Conservation (phyloP, 2,888 invertebrate species). For the Ophioninae sp. region DNA sequence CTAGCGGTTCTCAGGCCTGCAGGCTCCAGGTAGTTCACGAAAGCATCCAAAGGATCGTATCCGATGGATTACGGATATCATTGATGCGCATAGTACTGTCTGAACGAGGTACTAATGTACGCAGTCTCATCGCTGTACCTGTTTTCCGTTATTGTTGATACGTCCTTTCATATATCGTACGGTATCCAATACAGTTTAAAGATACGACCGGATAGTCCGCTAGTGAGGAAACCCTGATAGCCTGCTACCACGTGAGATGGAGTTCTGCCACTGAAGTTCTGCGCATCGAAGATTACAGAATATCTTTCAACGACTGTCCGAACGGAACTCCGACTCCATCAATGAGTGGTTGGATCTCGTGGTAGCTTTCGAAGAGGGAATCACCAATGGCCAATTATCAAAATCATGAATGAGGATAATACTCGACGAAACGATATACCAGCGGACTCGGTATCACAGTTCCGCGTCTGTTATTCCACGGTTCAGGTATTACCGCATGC, state of each 20-base stretch:
- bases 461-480: constrained; percentile 5
- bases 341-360: background rate
- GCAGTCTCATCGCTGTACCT: background rate
- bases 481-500: constrained; percentile 6
- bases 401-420: background rate
- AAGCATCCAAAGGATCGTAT: background rate
- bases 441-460: background rate
- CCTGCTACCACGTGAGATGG: background rate
- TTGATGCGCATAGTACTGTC: background rate
- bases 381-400: background rate
- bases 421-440: background rate
- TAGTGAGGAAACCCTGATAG: background rate
- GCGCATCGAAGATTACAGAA: background rate
- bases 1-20: too few species aligned
- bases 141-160: background rate
- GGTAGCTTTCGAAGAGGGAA: background rate
- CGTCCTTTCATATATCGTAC: background rate
- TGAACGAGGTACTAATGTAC: background rate
- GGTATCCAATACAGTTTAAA: background rate
- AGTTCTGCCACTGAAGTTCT: background rate
- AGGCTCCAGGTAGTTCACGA: too few species aligned
- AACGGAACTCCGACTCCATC: background rate
- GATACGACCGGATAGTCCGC: background rate
- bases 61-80: background rate
- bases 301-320: background rate